A percentile compares a stretch with the other conserved stretches of the same genome.
phyloP scores from a whole-genome alignment of 2,888 invertebrate species.

The Germaria angustata region DNA sequence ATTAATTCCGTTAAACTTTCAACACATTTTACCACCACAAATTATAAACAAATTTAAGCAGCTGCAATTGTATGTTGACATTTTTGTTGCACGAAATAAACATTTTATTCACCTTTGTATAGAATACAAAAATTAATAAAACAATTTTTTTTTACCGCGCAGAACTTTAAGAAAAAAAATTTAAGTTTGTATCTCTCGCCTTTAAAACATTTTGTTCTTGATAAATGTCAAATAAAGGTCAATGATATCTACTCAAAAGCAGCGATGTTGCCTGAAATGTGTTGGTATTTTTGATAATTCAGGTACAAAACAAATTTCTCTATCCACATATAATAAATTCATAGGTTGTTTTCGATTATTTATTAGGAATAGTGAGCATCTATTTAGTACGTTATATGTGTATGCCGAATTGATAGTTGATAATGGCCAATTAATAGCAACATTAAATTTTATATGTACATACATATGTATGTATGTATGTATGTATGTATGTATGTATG shows the following conservation, averaged over 20 bases:
- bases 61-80: neutral
- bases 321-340: neutral
- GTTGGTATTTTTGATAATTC: neutral
- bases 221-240: constrained; percentile 80
- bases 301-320: neutral
- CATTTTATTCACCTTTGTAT: constrained; percentile 8
- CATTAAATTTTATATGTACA: neutral
- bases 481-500: neutral
- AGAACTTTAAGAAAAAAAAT: neutral
- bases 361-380: neutral
- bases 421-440: neutral
- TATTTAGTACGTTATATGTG: neutral
- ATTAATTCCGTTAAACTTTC: constrained; percentile 43
- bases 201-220: constrained; percentile 55
- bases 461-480: neutral
- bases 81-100: neutral
- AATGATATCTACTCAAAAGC: constrained; percentile 70
- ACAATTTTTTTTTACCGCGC: neutral
- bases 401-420: neutral
- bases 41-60: constrained; percentile 44
- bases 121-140: constrained; percentile 14
- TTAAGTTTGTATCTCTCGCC: constrained; percentile 50
- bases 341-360: neutral
- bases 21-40: constrained; percentile 7
- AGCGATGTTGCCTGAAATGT: neutral